phyloP scores from a whole-genome alignment of 2,888 invertebrate genomes.

The Ophonus ardosiacus region DNA sequence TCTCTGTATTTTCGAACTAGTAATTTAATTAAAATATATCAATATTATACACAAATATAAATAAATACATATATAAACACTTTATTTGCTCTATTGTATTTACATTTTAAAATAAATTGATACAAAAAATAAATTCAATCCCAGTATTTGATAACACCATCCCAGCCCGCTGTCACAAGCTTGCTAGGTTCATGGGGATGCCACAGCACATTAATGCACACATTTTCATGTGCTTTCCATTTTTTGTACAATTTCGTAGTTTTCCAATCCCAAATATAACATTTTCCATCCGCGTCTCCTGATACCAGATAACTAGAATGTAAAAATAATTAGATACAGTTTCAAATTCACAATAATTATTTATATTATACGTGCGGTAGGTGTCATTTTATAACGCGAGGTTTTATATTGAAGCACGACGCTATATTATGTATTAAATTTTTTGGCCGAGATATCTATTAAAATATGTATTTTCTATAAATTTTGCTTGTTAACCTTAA shows the following conservation, averaged over 20 bases:
- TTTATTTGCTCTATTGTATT: slow-evolving; percentile 26
- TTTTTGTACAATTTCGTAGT: slow-evolving; percentile 98
- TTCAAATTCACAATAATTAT: slow-evolving; percentile 25
- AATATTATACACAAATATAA: background rate
- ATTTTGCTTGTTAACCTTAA: too few species aligned
- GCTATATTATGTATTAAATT: too few species aligned
- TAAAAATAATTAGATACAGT: background rate
- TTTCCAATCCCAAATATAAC: slow-evolving; percentile 99
- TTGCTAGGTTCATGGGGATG: slow-evolving; percentile 99
- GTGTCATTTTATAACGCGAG: too few species aligned
- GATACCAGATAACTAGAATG: slow-evolving; percentile 92
- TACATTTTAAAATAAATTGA: slow-evolving; percentile 29
- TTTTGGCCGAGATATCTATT: too few species aligned
- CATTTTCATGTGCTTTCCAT: slow-evolving; percentile 99
- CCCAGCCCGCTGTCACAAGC: slow-evolving; percentile 99
- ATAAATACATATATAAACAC: slow-evolving; percentile 30
- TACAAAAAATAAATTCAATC: slow-evolving; percentile 80
- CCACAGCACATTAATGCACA: slow-evolving; percentile 96
- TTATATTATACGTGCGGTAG: too few species aligned
- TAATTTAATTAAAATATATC: too few species aligned
- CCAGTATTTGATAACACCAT: slow-evolving; percentile 99
- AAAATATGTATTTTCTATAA: too few species aligned
- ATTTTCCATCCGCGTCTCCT: slow-evolving; percentile 99
- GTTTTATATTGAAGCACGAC: too few species aligned
- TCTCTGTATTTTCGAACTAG: too few species aligned